phyloP scores from a whole-genome alignment of 2,888 invertebrate genomes.

The Onthophagus sagittarius region DNA sequence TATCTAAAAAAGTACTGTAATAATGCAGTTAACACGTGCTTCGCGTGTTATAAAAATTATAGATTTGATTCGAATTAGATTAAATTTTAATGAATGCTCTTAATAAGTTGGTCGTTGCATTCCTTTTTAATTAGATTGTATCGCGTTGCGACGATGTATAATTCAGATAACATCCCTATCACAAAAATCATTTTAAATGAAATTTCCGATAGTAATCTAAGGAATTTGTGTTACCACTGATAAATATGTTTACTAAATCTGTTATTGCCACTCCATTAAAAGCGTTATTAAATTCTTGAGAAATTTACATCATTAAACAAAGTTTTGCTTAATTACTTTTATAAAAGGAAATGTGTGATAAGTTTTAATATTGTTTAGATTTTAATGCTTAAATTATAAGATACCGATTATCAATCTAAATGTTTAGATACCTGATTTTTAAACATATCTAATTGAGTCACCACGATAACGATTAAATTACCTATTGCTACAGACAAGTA shows the following conservation, averaged over 20 bases:
- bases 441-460: constrained; percentile 64
- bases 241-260: background rate
- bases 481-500: constrained; percentile 76
- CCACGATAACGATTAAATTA: constrained; percentile 72
- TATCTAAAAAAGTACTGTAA: no score
- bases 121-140: background rate
- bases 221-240: background rate
- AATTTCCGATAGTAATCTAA: background rate
- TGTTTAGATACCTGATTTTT: constrained; percentile 57
- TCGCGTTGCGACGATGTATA: background rate
- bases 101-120: background rate
- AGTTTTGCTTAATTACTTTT: no score
- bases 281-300: no score
- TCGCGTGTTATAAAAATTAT: no score
- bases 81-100: background rate
- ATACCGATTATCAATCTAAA: background rate
- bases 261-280: background rate
- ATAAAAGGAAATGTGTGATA: no score
- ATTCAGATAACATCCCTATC: background rate
- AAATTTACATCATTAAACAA: no score
- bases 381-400: background rate
- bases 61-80: no score
- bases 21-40: no score
- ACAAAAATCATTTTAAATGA: background rate
- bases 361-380: no score